Evolutionary conservation across 2,888 invertebrate species (phyloP).

Genomic region (Dynastes grantii): DNA sequence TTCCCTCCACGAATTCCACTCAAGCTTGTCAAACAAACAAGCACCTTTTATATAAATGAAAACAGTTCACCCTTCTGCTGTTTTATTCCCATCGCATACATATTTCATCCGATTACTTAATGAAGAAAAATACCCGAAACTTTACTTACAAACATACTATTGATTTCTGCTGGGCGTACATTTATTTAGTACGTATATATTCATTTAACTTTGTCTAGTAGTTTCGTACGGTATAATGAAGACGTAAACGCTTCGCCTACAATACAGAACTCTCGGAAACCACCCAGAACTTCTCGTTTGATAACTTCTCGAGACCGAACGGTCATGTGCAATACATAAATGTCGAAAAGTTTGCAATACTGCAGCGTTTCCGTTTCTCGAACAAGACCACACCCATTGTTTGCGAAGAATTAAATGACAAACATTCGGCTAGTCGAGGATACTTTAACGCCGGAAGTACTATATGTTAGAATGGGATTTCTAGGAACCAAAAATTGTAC

Average conservation of each 20-base stretch:
- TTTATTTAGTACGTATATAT: background rate
- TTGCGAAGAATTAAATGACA: constrained; percentile 30
- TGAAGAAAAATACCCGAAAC: too few relatives aligned
- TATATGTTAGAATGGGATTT: constrained; percentile 4
- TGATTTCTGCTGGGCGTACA: too few relatives aligned
- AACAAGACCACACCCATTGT: constrained; percentile 37
- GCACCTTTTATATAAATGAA: too few relatives aligned
- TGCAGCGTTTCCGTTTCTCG: constrained; percentile 22
- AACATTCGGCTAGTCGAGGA: constrained; percentile 5
- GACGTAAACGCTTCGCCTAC: background rate
- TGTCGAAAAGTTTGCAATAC: constrained; percentile 27
- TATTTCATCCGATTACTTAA: too few relatives aligned
- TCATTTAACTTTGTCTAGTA: background rate
- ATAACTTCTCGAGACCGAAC: constrained; percentile 5
- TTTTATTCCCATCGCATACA: too few relatives aligned
- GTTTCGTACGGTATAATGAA: background rate
- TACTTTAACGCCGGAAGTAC: constrained; percentile 25
- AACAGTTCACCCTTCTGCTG: too few relatives aligned
- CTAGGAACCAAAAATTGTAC: constrained; percentile 1
- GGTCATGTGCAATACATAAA: constrained; percentile 30
- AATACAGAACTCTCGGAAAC: background rate
- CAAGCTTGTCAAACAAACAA: too few relatives aligned
- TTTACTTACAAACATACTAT: too few relatives aligned
- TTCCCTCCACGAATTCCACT: too few relatives aligned
- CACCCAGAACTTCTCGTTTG: constrained; percentile 12